Evolutionary conservation across 2,888 invertebrate genomes (phyloP).

Genomic region (Pedicia rivosa): DNA sequence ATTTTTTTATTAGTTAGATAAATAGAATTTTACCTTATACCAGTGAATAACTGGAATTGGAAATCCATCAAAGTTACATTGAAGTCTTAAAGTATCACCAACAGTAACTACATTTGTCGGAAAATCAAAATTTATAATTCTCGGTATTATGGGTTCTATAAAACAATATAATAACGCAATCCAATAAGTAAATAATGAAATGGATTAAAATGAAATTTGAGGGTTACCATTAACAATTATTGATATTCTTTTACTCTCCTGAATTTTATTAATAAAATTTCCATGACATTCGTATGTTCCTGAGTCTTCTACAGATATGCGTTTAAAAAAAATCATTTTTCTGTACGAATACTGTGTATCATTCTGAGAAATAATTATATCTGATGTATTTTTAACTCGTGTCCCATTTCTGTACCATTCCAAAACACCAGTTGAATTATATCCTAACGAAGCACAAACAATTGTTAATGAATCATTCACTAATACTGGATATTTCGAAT

Average conservation of each 20-base stretch:
- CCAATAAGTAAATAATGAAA: too few relatives aligned
- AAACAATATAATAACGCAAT: too few relatives aligned
- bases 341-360: conserved; percentile 23
- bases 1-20: conserved; percentile 7
- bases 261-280: conserved; percentile 14
- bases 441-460: conserved; percentile 40
- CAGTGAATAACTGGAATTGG: conserved; percentile 50
- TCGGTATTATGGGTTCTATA: too few relatives aligned
- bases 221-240: conserved; percentile 27
- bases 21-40: conserved; percentile 38
- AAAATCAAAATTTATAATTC: too few relatives aligned
- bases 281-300: conserved; percentile 31
- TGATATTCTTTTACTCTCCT: conserved; percentile 20
- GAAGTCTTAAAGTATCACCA: conserved; percentile 25
- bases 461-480: conserved; percentile 38
- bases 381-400: conserved; percentile 11
- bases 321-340: conserved; percentile 23
- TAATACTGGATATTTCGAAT: conserved; percentile 29
- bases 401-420: conserved; percentile 32
- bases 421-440: conserved; percentile 33
- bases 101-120: conserved; percentile 32
- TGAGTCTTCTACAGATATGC: conserved; percentile 23
- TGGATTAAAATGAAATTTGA: conserved; percentile 17
- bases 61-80: conserved; percentile 38
- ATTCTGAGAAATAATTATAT: conserved; percentile 15